Evolutionary conservation across 2,113 vertebrate genomes (phyloP), one percentile per base, ranked within the genome.

Genomic region (Bagarius yarrelli): DNA sequence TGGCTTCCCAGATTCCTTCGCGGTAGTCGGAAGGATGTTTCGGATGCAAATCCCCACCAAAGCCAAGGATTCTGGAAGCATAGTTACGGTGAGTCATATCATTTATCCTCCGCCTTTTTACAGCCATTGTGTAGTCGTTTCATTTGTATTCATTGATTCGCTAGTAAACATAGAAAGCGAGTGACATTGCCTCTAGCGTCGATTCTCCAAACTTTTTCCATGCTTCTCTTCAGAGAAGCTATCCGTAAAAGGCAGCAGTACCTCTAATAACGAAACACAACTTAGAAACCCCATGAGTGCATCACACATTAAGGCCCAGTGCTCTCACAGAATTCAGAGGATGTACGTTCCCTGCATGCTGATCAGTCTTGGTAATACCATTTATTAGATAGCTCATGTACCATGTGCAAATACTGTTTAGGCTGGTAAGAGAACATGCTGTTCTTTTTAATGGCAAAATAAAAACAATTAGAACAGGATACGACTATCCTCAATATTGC

Each of bases 21-120:
- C 95, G 0, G 91, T 95, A 55, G 95, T 97, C 77, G 96, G 96
- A 2, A 91, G 95, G 81, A 91, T 94, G 70, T 98, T 98, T 89
- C 90, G 88, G 84, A 94, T 96, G 89, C 92, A 90, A 81, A 92
- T 97, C 87, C 95, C 95, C 3, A 89, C 87, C 0, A 91, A 94
- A 87, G 90, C 92, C 85, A 91, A 94, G 87, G 91, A 94, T 83
- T 88, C 92, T 77, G 93, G 93, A 59, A 92, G 93, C 56, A 60
- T 88, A 4, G 80, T 96, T 71, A 94, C 96, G 95, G 96, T 98
- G 90, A 95, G 95, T 72, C 14, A 78, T 47, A 55, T 32, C 52
- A 73, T 71, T 57, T 77, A 80, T 78, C 64, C 50, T 21, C 50
- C 23, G 25, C 50, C 63, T 60, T 76, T 81, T 67, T 67, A 56